Evolutionary conservation across 1,140 invertebrate genomes (phyloP).

Genomic region (Maniola jurtina): DNA sequence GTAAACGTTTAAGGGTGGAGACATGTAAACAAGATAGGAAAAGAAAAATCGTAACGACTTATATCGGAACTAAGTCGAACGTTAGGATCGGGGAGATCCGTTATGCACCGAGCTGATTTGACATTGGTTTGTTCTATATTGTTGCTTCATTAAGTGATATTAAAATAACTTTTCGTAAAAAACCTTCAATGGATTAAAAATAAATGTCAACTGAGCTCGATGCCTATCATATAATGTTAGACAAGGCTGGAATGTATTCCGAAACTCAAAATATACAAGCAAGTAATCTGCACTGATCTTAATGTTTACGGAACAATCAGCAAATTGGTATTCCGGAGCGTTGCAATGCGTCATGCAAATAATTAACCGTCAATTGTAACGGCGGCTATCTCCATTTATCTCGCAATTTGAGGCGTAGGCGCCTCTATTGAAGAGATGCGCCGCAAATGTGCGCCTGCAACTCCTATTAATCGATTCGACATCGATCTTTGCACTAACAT

Average conservation of each 20-base stretch:
- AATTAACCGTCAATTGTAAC: conserved; percentile 71
- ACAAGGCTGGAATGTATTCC: not conserved
- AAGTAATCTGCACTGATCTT: conserved; percentile 22
- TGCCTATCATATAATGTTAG: no score
- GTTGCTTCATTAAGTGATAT: no score
- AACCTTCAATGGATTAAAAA: no score
- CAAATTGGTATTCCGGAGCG: conserved; percentile 43
- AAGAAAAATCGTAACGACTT: no score
- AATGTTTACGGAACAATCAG: conserved; percentile 46
- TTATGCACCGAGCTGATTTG: no score
- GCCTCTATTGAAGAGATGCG: conserved; percentile 64
- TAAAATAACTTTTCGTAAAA: no score
- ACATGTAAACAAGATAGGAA: no score
- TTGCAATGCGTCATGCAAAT: conserved; percentile 64
- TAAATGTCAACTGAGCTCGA: no score
- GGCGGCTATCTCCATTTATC: conserved; percentile 68
- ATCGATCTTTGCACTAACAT: conserved; percentile 70
- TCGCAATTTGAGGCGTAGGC: conserved; percentile 71
- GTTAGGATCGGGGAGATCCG: not conserved
- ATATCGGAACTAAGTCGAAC: no score
- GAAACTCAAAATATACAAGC: not conserved
- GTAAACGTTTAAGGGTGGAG: no score
- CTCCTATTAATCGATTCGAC: conserved; percentile 73
- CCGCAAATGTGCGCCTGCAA: conserved; percentile 51
- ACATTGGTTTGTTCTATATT: no score